phyloP scores from a whole-genome alignment of 2,888 invertebrate genomes.

The Marasmarcha lunaedactyla region DNA sequence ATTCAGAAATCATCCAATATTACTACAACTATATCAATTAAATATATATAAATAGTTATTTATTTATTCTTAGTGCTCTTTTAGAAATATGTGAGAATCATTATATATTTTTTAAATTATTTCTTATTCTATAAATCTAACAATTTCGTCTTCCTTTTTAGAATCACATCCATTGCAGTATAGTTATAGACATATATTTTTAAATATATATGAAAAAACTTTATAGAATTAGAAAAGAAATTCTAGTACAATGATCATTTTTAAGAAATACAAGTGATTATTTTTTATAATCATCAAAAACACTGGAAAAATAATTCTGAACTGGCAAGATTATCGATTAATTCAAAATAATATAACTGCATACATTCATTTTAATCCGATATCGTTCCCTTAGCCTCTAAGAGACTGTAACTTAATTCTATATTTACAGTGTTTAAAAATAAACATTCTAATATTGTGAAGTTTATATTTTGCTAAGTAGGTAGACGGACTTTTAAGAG shows the following conservation, averaged over 20 bases:
- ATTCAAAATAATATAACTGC: conserved; percentile 38
- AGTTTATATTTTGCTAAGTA: no score
- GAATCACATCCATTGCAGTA: conserved; percentile 42
- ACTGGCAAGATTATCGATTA: background rate
- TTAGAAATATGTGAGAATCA: conserved; percentile 51
- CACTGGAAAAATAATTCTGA: background rate
- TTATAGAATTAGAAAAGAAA: no score
- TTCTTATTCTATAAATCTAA: conserved; percentile 24
- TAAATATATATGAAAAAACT: conserved; percentile 3
- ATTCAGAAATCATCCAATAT: background rate
- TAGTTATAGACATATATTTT: conserved; percentile 40
- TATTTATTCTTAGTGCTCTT: conserved; percentile 46
- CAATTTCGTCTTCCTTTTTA: conserved; percentile 34
- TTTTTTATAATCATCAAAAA: no score
- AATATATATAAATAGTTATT: conserved; percentile 12
- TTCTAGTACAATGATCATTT: no score
- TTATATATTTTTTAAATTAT: conserved; percentile 32
- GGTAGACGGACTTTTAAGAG: no score
- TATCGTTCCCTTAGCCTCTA: conserved; percentile 46
- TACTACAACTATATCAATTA: conserved; percentile 1
- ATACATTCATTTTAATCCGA: conserved; percentile 22
- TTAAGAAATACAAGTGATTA: no score
- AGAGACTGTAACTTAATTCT: conserved; percentile 38
- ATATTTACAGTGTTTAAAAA: conserved; percentile 29
- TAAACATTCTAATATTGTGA: background rate